Conservation (phyloP, 2,113 vertebrate species). For the Ardeotis arabs region DNA sequence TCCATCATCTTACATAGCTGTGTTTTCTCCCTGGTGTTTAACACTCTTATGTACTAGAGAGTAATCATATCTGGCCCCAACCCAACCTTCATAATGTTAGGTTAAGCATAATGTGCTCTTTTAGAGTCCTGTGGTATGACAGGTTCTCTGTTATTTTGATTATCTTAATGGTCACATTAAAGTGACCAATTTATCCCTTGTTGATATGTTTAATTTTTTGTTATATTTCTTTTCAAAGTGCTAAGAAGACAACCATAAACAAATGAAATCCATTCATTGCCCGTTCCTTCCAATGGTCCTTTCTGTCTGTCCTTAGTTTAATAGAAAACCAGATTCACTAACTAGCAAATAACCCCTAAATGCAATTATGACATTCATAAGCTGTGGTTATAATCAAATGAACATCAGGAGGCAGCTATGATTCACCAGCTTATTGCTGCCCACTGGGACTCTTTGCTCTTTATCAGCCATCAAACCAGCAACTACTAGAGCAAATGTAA, state of each 20-base stretch:
- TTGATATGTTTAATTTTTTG: background rate
- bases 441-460: background rate
- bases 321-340: background rate
- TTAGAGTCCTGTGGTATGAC: background rate
- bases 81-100: background rate
- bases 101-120: background rate
- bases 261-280: background rate
- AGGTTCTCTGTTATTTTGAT: background rate
- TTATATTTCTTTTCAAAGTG: background rate
- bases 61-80: background rate
- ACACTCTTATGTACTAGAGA: background rate
- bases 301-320: background rate
- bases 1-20: background rate
- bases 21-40: background rate
- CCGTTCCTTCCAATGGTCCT: background rate
- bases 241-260: background rate
- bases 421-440: slow-evolving; percentile 3
- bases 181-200: background rate
- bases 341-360: background rate
- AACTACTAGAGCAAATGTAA: background rate
- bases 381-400: slow-evolving; percentile 5
- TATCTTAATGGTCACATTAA: background rate
- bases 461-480: background rate
- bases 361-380: background rate
- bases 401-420: background rate